These are phyloP conservation scores for Rhyacichthys aspro DNA, from an alignment of 2,797 vertebrate genomes.

Conservation along the genomic window DNA sequence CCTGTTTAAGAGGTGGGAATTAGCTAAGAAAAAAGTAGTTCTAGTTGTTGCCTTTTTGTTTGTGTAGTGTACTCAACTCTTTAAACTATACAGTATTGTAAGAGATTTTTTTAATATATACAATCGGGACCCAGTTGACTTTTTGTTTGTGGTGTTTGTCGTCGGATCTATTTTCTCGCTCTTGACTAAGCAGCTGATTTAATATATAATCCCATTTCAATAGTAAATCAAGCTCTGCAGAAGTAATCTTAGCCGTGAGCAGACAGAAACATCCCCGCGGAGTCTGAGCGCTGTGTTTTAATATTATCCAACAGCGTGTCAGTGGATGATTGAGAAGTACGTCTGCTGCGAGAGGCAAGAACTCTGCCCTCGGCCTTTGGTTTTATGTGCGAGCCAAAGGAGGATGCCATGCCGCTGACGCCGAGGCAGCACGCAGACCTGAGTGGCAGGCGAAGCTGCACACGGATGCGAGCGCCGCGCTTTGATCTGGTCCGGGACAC, in stretches of 20 bases:
- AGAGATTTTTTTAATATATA: too few species aligned
- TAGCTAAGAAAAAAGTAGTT: too few species aligned
- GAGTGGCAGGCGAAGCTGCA: constrained; percentile 65
- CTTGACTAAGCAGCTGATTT: too few species aligned
- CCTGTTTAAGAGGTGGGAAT: too few species aligned
- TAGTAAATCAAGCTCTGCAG: constrained; percentile 14
- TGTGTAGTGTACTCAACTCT: too few species aligned
- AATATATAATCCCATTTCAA: background rate
- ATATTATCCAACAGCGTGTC: constrained; percentile 53
- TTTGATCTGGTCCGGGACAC: constrained; percentile 60
- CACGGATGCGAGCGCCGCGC: constrained; percentile 63
- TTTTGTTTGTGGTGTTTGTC: too few species aligned
- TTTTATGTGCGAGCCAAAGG: constrained; percentile 58
- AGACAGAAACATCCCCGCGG: constrained; percentile 18
- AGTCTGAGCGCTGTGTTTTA: constrained; percentile 41
- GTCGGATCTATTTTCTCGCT: too few species aligned
- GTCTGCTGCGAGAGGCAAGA: constrained; percentile 58
- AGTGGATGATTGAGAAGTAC: constrained; percentile 71
- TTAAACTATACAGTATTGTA: too few species aligned
- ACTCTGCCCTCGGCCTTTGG: constrained; percentile 41
- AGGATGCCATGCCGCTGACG: constrained; percentile 70
- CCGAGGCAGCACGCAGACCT: constrained; percentile 55
- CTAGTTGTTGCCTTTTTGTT: too few species aligned
- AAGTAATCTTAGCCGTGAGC: constrained; percentile 14
- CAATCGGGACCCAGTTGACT: too few species aligned